phyloP scores from a whole-genome alignment of 1,140 invertebrate genomes.

The Heliconius congener region DNA sequence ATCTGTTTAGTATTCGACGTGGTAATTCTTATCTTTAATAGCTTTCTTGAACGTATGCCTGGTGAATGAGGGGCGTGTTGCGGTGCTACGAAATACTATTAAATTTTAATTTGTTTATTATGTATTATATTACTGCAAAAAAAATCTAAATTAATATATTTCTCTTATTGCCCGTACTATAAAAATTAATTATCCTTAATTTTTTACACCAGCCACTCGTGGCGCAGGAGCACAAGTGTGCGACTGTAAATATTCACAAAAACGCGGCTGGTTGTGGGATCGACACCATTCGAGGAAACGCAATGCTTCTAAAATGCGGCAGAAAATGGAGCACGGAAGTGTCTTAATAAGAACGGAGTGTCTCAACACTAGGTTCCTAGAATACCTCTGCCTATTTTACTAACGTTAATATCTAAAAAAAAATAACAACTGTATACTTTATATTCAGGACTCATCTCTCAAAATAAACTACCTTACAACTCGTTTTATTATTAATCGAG shows the following conservation, averaged over 20 bases:
- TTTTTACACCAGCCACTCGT: too few species aligned
- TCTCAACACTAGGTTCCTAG: too few species aligned
- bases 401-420: background rate
- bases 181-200: background rate
- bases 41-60: constrained; percentile 11
- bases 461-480: background rate
- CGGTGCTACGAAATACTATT: background rate
- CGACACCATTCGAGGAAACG: too few species aligned
- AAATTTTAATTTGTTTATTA: background rate
- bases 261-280: too few species aligned
- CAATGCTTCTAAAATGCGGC: too few species aligned
- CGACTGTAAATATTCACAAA: too few species aligned
- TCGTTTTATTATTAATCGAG: constrained; percentile 19
- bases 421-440: background rate
- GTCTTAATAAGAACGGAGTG: too few species aligned
- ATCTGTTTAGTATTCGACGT: constrained; percentile 34
- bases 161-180: background rate
- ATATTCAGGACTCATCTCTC: constrained; percentile 1
- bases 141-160: too few species aligned
- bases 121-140: too few species aligned
- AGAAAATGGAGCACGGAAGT: too few species aligned
- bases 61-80: background rate
- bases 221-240: too few species aligned
- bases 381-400: too few species aligned
- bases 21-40: constrained; percentile 16